phyloP scores from a whole-genome alignment of 2,797 vertebrate species.

The Stomatorhinus walkeri region DNA sequence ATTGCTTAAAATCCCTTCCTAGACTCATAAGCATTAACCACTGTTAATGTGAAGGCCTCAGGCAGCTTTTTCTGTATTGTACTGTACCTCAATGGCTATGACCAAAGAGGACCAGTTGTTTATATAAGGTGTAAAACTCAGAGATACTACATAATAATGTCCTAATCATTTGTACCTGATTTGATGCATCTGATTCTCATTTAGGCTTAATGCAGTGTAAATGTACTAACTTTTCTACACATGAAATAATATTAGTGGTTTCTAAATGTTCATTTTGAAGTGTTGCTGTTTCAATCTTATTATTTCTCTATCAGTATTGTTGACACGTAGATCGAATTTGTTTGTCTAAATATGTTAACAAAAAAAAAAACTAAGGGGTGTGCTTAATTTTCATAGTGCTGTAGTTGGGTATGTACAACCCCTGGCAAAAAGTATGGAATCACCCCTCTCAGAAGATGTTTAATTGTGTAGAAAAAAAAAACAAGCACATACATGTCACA shows the following conservation, averaged over 20 bases:
- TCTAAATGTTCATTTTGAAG: background rate
- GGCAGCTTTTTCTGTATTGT: background rate
- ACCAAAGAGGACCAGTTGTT: background rate
- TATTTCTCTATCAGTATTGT: background rate
- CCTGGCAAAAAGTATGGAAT: too few relatives aligned
- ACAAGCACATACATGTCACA: too few relatives aligned
- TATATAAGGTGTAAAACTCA: background rate
- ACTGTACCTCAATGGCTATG: background rate
- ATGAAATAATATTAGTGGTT: background rate
- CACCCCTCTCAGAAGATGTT: too few relatives aligned
- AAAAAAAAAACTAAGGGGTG: too few relatives aligned
- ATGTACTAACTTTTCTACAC: background rate
- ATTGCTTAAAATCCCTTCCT: background rate
- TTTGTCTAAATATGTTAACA: background rate
- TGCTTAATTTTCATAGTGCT: background rate
- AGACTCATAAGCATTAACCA: background rate
- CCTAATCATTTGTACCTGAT: background rate
- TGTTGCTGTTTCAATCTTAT: background rate
- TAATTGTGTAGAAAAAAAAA: too few relatives aligned
- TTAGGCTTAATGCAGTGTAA: background rate
- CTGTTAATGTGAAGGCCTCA: background rate
- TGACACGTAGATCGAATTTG: background rate
- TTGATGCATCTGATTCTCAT: background rate
- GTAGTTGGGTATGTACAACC: background rate
- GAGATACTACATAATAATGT: background rate